Evolutionary conservation across 2,113 vertebrate genomes (phyloP).

Genomic region (Mungos mungo): DNA sequence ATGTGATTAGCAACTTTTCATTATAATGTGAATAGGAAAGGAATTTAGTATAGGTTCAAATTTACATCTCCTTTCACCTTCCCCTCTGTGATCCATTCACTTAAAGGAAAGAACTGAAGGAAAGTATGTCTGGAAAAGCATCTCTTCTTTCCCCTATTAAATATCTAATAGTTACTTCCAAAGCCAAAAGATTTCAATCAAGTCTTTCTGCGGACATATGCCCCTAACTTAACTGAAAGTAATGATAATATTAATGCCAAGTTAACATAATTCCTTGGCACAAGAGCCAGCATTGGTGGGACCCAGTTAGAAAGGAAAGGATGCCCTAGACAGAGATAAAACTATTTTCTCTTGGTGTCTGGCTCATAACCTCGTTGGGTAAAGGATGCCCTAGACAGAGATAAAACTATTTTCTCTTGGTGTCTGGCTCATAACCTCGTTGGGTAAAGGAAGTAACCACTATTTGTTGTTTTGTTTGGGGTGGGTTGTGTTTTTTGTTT

Average conservation of each 20-base stretch:
- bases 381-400: background rate
- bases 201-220: background rate
- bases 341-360: background rate
- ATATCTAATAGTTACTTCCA: background rate
- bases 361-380: background rate
- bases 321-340: background rate
- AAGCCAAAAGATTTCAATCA: background rate
- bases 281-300: background rate
- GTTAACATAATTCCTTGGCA: background rate
- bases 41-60: background rate
- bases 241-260: background rate
- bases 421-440: background rate
- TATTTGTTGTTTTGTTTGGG: background rate
- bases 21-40: conserved; percentile 39
- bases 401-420: background rate
- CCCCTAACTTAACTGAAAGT: background rate
- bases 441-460: background rate
- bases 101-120: background rate
- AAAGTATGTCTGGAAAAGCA: background rate
- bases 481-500: background rate
- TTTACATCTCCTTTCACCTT: conserved; percentile 30
- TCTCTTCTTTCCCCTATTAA: background rate
- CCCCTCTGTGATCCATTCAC: background rate
- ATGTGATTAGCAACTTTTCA: background rate
- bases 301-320: background rate